A percentile compares a stretch with the other conserved stretches of the same genome.
These are phyloP conservation scores for Turritopsis rubra DNA, from an alignment of 30 jellyfish, hydroid and myxozoan genomes.

Conservation along the genomic window DNA sequence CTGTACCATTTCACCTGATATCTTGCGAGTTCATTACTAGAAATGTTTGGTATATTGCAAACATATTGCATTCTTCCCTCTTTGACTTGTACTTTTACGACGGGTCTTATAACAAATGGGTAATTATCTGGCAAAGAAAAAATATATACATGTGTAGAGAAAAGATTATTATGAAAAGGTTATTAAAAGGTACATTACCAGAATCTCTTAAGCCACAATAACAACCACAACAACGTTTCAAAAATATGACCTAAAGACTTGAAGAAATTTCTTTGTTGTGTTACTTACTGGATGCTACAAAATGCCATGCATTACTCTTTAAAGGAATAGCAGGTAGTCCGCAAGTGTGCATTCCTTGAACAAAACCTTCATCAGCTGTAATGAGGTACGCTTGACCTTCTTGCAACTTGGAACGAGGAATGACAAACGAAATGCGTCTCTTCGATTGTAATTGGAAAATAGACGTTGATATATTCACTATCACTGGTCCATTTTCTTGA, in stretches of 20 bases:
- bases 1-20: not conserved
- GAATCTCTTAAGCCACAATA: too few relatives aligned
- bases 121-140: not conserved
- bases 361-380: not conserved
- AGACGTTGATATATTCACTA: not conserved
- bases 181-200: too few relatives aligned
- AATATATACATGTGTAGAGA: not conserved
- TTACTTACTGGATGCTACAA: not conserved
- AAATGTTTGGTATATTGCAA: not conserved
- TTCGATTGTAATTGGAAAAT: not conserved
- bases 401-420: not conserved
- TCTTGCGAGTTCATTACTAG: not conserved
- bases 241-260: too few relatives aligned
- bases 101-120: not conserved
- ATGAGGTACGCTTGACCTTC: not conserved
- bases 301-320: not conserved
- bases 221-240: too few relatives aligned
- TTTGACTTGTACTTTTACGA: not conserved
- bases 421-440: not conserved
- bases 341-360: not conserved
- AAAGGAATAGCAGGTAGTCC: not conserved
- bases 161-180: too few relatives aligned
- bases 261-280: not conserved
- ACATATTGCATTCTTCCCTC: not conserved
- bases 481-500: not conserved